phyloP scores from a whole-genome alignment of 2,113 vertebrate species.

The Rattus norvegicus region DNA sequence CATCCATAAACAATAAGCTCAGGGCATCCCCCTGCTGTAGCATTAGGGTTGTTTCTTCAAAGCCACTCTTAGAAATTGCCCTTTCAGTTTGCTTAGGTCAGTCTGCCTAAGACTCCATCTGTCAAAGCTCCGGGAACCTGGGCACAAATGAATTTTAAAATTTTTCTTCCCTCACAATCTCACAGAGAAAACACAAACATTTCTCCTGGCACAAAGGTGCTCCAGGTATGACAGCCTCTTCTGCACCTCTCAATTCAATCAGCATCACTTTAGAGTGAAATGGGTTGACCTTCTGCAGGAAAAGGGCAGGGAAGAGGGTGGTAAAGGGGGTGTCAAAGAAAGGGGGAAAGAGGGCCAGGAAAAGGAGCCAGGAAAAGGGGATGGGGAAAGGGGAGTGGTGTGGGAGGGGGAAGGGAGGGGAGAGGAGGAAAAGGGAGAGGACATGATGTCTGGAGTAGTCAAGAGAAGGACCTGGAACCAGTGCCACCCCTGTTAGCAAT shows the following conservation, averaged over 20 bases:
- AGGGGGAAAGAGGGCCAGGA: fast-evolving
- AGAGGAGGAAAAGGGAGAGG: no score
- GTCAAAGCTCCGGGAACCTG: background rate
- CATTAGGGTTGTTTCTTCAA: background rate
- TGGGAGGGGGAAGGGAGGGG: no score
- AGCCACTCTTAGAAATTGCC: background rate
- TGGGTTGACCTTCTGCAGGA: background rate
- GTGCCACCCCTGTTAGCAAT: background rate
- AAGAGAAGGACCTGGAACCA: background rate
- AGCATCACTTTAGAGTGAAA: background rate
- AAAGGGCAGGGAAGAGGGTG: no score
- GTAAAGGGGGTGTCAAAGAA: no score
- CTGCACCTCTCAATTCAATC: background rate
- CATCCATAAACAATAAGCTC: background rate
- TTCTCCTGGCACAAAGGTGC: background rate
- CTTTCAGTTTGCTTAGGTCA: background rate
- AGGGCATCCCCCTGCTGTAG: background rate
- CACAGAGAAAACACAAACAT: background rate
- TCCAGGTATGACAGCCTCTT: background rate
- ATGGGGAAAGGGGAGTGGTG: background rate
- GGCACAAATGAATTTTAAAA: slow-evolving; percentile 49
- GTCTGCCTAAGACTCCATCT: background rate
- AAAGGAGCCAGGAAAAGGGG: fast-evolving
- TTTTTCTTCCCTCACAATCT: background rate
- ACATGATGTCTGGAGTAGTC: background rate